Percentiles rank a stretch among this genome's conserved stretches.
phyloP scores from a whole-genome alignment of 2,797 vertebrate species.

The Pantherophis alleghaniensis region DNA sequence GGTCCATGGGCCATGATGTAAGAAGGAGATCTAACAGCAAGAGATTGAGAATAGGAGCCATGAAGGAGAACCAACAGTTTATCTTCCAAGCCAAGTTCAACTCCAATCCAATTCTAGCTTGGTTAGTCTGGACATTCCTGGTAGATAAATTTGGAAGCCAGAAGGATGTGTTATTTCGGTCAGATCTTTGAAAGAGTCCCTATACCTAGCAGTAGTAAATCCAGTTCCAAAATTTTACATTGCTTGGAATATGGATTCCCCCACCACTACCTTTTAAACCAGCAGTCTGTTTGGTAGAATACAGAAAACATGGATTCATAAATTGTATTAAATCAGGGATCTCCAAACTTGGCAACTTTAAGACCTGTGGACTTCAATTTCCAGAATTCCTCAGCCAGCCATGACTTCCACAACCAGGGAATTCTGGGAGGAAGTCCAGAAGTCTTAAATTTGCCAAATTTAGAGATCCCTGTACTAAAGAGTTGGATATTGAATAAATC shows the following conservation, averaged over 20 bases:
- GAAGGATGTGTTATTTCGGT: neutral
- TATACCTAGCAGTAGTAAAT: neutral
- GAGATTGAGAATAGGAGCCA: neutral
- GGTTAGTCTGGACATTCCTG: neutral
- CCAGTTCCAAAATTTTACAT: neutral
- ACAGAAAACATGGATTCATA: neutral
- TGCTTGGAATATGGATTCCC: neutral
- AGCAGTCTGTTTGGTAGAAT: neutral
- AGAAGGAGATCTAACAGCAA: neutral
- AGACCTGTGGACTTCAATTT: neutral
- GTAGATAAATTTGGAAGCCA: neutral
- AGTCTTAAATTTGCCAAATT: neutral
- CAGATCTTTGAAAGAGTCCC: neutral
- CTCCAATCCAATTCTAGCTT: neutral
- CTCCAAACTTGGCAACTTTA: neutral
- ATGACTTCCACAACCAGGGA: neutral
- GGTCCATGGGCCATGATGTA: neutral
- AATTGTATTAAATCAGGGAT: neutral
- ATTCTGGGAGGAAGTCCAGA: neutral
- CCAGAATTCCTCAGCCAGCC: neutral
- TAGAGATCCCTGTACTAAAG: neutral
- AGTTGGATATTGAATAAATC: neutral
- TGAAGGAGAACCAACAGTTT: neutral
- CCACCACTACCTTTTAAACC: neutral
- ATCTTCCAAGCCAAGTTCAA: neutral